Evolutionary conservation across 2,888 invertebrate species (phyloP).

Genomic region (Cerceris rybyensis): DNA sequence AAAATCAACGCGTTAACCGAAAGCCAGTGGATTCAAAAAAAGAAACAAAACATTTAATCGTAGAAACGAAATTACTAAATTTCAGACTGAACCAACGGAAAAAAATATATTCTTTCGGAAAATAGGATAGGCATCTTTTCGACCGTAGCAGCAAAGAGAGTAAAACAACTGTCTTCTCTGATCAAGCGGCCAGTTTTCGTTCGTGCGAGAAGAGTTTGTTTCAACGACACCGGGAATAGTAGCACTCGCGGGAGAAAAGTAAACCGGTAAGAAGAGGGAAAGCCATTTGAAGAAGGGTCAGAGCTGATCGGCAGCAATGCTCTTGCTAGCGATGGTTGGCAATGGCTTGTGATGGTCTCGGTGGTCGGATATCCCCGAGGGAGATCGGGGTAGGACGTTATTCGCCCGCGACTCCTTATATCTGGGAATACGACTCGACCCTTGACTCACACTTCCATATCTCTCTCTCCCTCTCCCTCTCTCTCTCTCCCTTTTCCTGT

Average conservation of each 20-base stretch:
- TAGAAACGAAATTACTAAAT: too few species aligned
- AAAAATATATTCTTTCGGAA: too few species aligned
- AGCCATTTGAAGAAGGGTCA: constrained; percentile 63
- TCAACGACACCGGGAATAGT: constrained; percentile 60
- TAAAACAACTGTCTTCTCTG: constrained; percentile 2
- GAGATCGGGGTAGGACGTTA: constrained; percentile 73
- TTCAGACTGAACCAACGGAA: too few species aligned
- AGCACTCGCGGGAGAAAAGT: constrained; percentile 63
- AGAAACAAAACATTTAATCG: too few species aligned
- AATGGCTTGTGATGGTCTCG: constrained; percentile 25
- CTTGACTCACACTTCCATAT: constrained; percentile 36
- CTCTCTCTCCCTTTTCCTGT: not conserved
- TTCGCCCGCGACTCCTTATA: constrained; percentile 71
- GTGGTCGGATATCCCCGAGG: constrained; percentile 65
- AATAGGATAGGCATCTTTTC: too few species aligned
- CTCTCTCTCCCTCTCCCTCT: not conserved
- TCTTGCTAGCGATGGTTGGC: constrained; percentile 46
- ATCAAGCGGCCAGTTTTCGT: constrained; percentile 43
- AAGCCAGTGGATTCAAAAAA: too few species aligned
- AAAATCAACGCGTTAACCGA: too few species aligned
- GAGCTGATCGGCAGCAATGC: constrained; percentile 64
- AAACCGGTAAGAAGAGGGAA: constrained; percentile 22
- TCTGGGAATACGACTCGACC: constrained; percentile 58
- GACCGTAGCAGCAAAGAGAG: not conserved
- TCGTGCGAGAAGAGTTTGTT: constrained; percentile 62